Evolutionary conservation across 2,113 vertebrate genomes (phyloP), one percentile per base, ranked within the genome.

Genomic region (Oreocharis arfaki): DNA sequence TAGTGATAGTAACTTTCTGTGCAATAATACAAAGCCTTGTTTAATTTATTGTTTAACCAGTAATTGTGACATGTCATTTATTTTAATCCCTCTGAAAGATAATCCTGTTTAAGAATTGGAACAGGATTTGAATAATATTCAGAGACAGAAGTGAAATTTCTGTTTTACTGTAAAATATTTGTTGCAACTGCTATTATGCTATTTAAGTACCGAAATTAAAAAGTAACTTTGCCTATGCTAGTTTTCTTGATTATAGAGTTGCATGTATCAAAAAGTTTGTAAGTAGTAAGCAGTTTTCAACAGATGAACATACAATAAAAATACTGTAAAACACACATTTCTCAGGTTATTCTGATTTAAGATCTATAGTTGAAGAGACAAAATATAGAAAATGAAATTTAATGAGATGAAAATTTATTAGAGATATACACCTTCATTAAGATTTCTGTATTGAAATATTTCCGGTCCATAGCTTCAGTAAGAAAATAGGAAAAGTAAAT

Each of bases 331-430:
- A 9, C 9, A 75, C 46, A 47, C 55, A 69, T 80, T 93, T 89
- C 21, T 87, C 24, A 63, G 12, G 28, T 76, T 92, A 37, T 93
- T 59, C 17, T 78, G 32, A 83, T 61, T 74, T 69, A 74, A 94
- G 77, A 60, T 73, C 17, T 75, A 60, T 7, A 77, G 19, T 71
- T 80, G 78, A 81, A 85, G 93, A 87, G 67, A 75, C 53, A 87
- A 92, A 94, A 55, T 71, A 49, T 15, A 91, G 11, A 79, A 74
- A 93, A 41, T 61, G 20, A 93, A 76, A 94, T 46, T 59, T 84
- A 95, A 65, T 2, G 41, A 88, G 32, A 21, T 79, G 63, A 91
- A 94, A 93, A 90, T 74, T 95, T 96, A 85, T 92, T 95, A 87
- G 39, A 82, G 52, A 65, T 42, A 81, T 33, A 59, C 6, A 53